Conservation (phyloP, 2,888 invertebrate species). For the Oasisia sp. region DNA sequence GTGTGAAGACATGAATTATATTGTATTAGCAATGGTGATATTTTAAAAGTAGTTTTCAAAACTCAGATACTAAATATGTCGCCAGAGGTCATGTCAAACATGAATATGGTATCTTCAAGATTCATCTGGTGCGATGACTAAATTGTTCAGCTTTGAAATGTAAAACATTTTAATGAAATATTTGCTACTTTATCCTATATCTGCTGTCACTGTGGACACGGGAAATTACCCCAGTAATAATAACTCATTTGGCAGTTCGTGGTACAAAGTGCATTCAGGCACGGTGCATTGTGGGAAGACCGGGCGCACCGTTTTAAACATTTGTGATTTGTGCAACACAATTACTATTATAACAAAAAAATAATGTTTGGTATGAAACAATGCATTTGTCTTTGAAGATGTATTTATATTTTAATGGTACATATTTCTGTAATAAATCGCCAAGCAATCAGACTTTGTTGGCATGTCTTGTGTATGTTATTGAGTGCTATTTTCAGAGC, state of each 20-base stretch:
- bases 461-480: background rate
- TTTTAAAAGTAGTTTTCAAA: background rate
- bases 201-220: background rate
- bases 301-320: background rate
- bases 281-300: background rate
- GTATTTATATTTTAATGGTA: conserved; percentile 37
- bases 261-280: background rate
- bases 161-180: background rate
- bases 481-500: background rate
- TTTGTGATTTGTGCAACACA: conserved; percentile 17
- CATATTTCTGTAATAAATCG: conserved; percentile 38
- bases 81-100: background rate
- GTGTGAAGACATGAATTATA: background rate
- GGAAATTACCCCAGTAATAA: background rate
- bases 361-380: background rate
- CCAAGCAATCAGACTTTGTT: conserved; percentile 25
- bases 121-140: background rate
- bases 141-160: background rate
- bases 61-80: background rate
- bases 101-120: background rate
- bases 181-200: background rate
- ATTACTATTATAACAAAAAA: conserved; percentile 6
- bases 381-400: conserved; percentile 27
- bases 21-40: background rate
- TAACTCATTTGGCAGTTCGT: background rate